Conservation (phyloP, 2,888 invertebrate species). For the Ormyrus thymus region DNA sequence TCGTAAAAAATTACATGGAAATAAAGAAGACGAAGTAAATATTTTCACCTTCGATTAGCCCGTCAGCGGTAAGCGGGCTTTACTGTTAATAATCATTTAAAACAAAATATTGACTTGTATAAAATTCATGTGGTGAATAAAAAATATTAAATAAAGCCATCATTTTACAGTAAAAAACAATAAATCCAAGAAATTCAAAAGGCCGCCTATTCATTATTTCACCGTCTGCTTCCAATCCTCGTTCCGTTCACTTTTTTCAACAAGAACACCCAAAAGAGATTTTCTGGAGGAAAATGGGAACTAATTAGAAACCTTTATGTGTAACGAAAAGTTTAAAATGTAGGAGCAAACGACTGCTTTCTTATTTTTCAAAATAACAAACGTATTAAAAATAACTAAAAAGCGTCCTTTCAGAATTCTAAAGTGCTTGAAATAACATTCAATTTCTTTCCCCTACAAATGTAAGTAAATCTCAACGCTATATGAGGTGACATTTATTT, state of each 20-base stretch:
- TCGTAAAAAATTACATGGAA: constrained; percentile 7
- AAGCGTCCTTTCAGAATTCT: no score
- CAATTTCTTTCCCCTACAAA: no score
- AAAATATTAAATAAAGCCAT: constrained; percentile 45
- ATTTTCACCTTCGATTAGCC: constrained; percentile 42
- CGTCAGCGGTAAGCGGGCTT: constrained; percentile 19
- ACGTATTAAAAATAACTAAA: no score
- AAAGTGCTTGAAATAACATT: no score
- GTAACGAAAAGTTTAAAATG: no score
- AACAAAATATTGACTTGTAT: constrained; percentile 44
- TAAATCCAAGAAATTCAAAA: no score
- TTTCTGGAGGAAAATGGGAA: neutral
- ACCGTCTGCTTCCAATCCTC: no score
- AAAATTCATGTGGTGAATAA: constrained; percentile 48
- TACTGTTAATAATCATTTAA: constrained; percentile 43
- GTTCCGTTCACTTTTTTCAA: neutral
- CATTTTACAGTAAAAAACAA: constrained; percentile 44
- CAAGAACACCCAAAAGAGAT: neutral
- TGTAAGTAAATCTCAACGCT: neutral
- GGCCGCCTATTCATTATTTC: no score
- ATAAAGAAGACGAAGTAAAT: constrained; percentile 13
- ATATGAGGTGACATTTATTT: neutral
- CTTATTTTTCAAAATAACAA: no score
- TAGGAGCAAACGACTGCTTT: no score
- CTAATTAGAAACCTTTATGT: no score